A percentile compares a stretch with the other conserved stretches of the same genome.
Conservation (phyloP, 2,888 invertebrate species). For the Campaea margaritaria region DNA sequence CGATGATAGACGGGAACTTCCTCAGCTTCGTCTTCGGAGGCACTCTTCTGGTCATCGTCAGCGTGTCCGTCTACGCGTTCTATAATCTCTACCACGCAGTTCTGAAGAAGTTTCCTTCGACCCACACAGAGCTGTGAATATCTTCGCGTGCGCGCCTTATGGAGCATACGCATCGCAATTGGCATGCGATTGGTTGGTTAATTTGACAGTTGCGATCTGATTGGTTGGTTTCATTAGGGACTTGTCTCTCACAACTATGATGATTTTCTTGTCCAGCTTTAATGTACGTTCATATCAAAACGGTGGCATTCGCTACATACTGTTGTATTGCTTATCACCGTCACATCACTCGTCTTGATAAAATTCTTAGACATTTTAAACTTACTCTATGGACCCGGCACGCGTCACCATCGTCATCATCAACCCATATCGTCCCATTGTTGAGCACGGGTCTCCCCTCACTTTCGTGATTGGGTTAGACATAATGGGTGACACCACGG, state of each 20-base stretch:
- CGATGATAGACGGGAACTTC: constrained; percentile 92
- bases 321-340: too few species aligned
- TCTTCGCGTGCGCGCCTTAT: constrained; percentile 28
- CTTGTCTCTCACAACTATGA: background rate
- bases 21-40: constrained; percentile 93
- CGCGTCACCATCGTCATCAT: too few species aligned
- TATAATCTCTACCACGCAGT: constrained; percentile 89
- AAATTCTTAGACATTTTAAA: too few species aligned
- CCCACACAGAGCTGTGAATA: constrained; percentile 91
- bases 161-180: constrained; percentile 32
- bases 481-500: too few species aligned
- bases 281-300: too few species aligned
- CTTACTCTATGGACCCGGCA: too few species aligned
- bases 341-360: too few species aligned
- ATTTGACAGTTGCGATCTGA: constrained; percentile 13
- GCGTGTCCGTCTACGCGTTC: constrained; percentile 94
- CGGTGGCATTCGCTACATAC: too few species aligned
- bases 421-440: too few species aligned
- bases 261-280: too few species aligned
- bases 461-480: too few species aligned
- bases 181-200: constrained; percentile 36
- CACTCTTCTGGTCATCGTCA: constrained; percentile 90
- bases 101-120: constrained; percentile 92
- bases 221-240: constrained; percentile 10
- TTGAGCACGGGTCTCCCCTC: too few species aligned